Evolutionary conservation across 1,140 invertebrate genomes (phyloP), one percentile per base, ranked within the genome.

Genomic region (Colletes latitarsis): DNA sequence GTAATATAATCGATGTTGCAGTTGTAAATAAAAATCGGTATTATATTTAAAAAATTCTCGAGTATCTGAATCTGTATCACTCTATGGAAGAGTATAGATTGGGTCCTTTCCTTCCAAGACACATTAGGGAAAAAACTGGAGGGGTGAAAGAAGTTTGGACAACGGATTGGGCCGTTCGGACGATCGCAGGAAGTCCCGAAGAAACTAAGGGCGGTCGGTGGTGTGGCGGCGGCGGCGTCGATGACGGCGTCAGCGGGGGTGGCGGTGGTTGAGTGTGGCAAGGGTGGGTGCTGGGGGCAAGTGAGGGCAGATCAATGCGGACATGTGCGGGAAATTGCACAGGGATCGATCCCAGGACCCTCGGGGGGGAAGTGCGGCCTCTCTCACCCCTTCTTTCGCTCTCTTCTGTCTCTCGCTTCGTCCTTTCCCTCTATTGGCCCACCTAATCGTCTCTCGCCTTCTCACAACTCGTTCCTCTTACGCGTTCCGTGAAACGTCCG

Each of bases 281-380:
- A 82, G 85, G 88, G 89, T 88, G 74, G 88, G 86, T 77, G 87
- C 88, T 87, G 87, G 91, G 89, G 90, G 88, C 89, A 91, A 92
- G 89, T 89, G 91, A 90, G 90, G 89, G 88, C 90, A 93, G 92
- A 93, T 93, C 92, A 92, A 93, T 93, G 92, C 90, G 91, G 91
- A 92, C 92, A 91, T 93, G 92, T 93, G 92, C 92, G 91, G 91
- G 90, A 92, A 92, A 93, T 93, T 93, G 91, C 92, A 92, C 88
- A 86, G 89, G 91, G 88, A 93, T 93, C 92, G 92, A 93, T 93
- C 89, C 89, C 85, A 90, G 88, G 88, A 90, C 90, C 89, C 91
- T 90, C 87, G 84, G 88, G 86, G 88, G 86, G 87, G 84, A 86
- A 89, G 86, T 82, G 82, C 82, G 84, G 75, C 88, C 81, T 86